Percentiles rank a stretch among this genome's conserved stretches.
These are phyloP conservation scores for Hassar affinis DNA, from an alignment of 2,113 vertebrate genomes.

Conservation along the genomic window DNA sequence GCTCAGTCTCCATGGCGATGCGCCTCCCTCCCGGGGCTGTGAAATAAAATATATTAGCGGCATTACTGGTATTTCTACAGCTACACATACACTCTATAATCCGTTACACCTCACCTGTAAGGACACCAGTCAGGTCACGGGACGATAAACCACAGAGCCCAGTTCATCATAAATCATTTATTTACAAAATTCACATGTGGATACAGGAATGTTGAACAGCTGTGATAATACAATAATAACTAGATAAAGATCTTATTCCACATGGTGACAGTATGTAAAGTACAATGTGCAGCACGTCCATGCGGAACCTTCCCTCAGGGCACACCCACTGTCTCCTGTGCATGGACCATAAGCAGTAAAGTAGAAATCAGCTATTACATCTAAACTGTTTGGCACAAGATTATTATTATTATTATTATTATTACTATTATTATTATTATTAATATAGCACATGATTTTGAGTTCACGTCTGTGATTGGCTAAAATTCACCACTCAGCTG, in stretches of 20 bases:
- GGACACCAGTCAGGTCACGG: neutral
- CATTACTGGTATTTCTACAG: neutral
- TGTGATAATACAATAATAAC: slow-evolving; percentile 62
- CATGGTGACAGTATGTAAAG: slow-evolving; percentile 28
- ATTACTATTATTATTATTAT: neutral
- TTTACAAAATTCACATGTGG: slow-evolving; percentile 67
- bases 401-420: neutral
- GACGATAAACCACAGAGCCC: neutral
- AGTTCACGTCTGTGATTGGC: neutral
- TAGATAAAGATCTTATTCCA: slow-evolving; percentile 64
- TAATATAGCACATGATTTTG: slow-evolving; percentile 19
- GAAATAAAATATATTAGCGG: neutral
- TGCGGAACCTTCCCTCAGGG: slow-evolving; percentile 54
- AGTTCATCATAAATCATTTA: slow-evolving; percentile 70
- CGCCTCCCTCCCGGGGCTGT: neutral
- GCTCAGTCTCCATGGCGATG: neutral
- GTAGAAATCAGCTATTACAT: neutral
- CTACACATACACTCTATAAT: no score
- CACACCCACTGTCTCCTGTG: slow-evolving; percentile 57
- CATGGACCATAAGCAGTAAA: slow-evolving; percentile 14
- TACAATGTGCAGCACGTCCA: slow-evolving; percentile 65
- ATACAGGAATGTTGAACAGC: slow-evolving; percentile 66
- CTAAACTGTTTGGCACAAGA: slow-evolving; percentile 66
- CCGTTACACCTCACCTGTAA: neutral
- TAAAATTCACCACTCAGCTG: neutral